phyloP scores from a whole-genome alignment of 1,140 invertebrate species.

The Drosophila pachea region DNA sequence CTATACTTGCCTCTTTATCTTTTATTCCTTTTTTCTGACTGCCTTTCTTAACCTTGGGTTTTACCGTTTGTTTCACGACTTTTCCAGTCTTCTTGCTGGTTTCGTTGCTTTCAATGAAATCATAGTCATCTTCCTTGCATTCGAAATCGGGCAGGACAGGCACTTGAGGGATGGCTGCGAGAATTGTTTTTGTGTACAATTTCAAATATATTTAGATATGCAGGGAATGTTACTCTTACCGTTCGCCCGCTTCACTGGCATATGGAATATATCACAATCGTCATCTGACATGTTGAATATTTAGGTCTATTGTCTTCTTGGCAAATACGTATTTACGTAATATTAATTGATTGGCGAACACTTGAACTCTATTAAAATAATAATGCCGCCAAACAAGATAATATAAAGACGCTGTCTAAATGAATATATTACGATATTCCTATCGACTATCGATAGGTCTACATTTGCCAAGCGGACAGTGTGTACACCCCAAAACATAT shows the following conservation, averaged over 20 bases:
- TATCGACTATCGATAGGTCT: constrained; percentile 13
- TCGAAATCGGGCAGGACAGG: neutral
- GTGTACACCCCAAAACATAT: constrained; percentile 7
- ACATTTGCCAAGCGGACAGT: neutral
- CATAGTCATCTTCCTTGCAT: constrained; percentile 41
- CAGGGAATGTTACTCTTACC: constrained; percentile 17
- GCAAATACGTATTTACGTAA: too few species aligned
- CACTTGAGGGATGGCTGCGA: constrained; percentile 32
- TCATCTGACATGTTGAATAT: constrained; percentile 54
- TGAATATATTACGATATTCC: neutral
- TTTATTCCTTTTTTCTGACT: neutral
- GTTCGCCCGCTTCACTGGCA: constrained; percentile 12
- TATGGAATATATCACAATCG: constrained; percentile 57
- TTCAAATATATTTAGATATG: neutral
- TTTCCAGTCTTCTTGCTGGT: constrained; percentile 3
- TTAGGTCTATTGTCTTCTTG: too few species aligned
- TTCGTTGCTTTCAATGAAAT: constrained; percentile 42
- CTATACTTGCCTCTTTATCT: neutral
- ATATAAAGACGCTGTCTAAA: constrained; percentile 8
- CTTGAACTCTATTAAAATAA: too few species aligned
- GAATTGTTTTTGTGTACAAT: neutral
- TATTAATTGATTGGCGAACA: too few species aligned
- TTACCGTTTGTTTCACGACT: too few species aligned
- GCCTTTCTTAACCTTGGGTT: neutral
- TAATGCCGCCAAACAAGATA: constrained; percentile 37